Base-by-base conservation (phyloP, 2,113 vertebrate species). In the Planiliza haematocheilus region DNA sequence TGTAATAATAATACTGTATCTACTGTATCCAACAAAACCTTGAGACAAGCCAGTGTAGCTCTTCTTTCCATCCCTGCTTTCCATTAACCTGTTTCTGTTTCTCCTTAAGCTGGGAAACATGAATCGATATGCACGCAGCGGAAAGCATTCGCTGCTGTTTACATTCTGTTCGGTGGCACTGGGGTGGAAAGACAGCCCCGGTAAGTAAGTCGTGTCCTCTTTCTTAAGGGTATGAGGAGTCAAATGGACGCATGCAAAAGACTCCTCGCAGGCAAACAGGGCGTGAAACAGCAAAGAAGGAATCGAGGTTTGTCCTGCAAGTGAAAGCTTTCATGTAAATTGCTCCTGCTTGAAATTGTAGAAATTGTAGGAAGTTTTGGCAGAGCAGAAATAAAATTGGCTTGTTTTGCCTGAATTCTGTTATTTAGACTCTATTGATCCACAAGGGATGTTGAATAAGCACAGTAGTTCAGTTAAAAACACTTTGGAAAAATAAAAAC, bases 171-270 rank as follows among this genome's bases (percentile, higher is more conserved):
- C 12, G 10, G 58, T 63, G 55, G 69, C 36, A 51, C 51, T 43
- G 70, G 37, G 56, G 30, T 60, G 66, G 52, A 67, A 69, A 64
- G 57, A 39, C n/a, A 9, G 68, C 55, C 41, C 24, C 65, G 24
- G 65, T 59, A 38, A 64, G 43, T 70, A 63, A 67, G 39, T 30
- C 24, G 5, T 42, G 11, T 75, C 66, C 53, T 68, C 14, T 69
- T 81, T 67, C 70, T 72, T 56, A 2, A 72, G 81, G 57, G 37
- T 38, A n/a, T 49, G 14, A 61, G 36, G 39, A 24, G 17, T 60
- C 8, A 71, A 36, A 65, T 46, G 61, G 62, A 60, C 56, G 24
- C 9, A 20, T 68, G 68, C 34, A 37, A 1, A 37, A 46, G 38
- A 10, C 12, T 68, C 24, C 4, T 21, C 34, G 10, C 20, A 9